Base-by-base conservation (phyloP, 2,113 vertebrate species). In the Dipodomys ordii region DNA sequence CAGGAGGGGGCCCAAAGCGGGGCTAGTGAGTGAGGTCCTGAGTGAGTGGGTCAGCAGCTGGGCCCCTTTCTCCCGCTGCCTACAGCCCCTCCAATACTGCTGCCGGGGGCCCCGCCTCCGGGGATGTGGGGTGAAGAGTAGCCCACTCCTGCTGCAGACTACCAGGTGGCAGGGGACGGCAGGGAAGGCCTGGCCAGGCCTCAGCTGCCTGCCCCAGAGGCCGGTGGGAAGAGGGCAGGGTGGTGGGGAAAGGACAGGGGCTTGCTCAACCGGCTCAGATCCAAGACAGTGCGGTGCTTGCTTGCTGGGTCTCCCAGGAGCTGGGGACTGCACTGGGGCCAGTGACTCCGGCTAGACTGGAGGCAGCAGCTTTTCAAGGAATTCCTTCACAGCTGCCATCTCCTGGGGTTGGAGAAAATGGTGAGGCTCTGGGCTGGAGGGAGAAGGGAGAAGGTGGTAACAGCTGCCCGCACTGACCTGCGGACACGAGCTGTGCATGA, bases 341-440 rank as follows among this genome's bases (percentile, higher is more conserved):
- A 97, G 79, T 86, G 93, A 96, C 97, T 97, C 96, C 93, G 95
- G 98, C 99, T 98, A 99, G 98, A 99, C 99, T 80, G 98, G 99
- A 97, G 99, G 99, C 98, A 99, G 97, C 97, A 99, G 97, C 98
- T 99, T 99, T 98, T 99, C 99, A 27, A 99, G 99, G 98, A 99
- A 99, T 91, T 99, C 99, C 98, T 99, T 99, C 98, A 99, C 99
- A 1, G 98, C 98, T 87, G 98, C 97, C 99, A 99, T 99, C 98
- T 99, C 99, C 99, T 99, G 98, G 28, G 87, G 44, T 2, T 0
- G 64, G 30, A 28, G 53, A 19, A 44, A 18, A 46, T 0, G 10
- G 67, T 95, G 76, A 92, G 65, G 84, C 23, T 74, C 49, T 87
- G 2, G 20, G 39, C 64, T 4, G 16, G 57, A 88, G 46, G 57